Base-by-base conservation (phyloP, 2,888 invertebrate species). In the Meliscaeva auricollis region DNA sequence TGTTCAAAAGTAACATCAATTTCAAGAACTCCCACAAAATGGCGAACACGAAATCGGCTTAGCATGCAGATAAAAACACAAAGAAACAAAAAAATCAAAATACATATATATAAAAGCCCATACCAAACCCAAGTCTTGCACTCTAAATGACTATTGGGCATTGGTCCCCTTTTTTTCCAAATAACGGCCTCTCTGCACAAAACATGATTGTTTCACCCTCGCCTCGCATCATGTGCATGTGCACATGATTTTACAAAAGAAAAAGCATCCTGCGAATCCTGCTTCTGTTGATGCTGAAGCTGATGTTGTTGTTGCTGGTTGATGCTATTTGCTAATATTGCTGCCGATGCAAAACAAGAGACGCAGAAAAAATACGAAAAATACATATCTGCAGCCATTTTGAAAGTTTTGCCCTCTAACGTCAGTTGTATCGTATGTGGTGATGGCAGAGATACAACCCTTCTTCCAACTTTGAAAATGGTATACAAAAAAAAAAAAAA, bases 371-470 rank as follows among this genome's bases (percentile, higher is more conserved):
- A 76, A 66, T 22, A 22, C 15, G 26, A 30, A 66, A 76, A 70
- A 56, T 72, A 79, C 35, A 72, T 72, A 76, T 72, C 76, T 76
- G 84, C 85, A 76, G 85, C 85, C 85, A 85, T 85, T 85, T 85
- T 85, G 85, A 77, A 85, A 84, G 48, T 69, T 58, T 62, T 80
- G 60, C 85, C 81, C 72, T 76, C 66, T 46, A 77, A 60, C 62
- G 64, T 74, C 60, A 60, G 50, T 70, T 56, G 22, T 35, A 22
- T 52, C 20, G 38, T 15, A 58, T 56, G 17, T 9, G n/a, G 54
- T 20, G 50, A 50, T 11, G 62, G 3, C 26, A 15, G 1, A 44
- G 15, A 48, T 70, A 32, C 72, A 72, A 77, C 84, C 80, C 76
- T 62, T 62, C 54, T 68, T 60, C 68, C 20, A 48, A 75, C 66